Evolutionary conservation across 2,797 vertebrate species (phyloP), one percentile per base, ranked within the genome.

Genomic region (Ctenosaura bakeri): DNA sequence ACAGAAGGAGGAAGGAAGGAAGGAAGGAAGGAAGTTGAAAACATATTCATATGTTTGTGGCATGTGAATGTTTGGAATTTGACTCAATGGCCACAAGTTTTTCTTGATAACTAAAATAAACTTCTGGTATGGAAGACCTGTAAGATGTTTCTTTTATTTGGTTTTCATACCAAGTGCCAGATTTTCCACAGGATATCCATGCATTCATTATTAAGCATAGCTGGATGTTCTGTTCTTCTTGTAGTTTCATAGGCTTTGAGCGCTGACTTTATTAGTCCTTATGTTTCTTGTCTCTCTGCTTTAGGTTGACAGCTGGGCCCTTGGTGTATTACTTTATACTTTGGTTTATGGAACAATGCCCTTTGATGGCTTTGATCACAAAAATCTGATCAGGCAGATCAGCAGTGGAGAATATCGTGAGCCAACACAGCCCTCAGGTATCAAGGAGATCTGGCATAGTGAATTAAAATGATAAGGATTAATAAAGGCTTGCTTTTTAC

Each of bases 331-430:
- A 96, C 98, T 99, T 95, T 99, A 99, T 95, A 99, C 99, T 78
- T 97, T 99, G 91, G 98, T 99, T 94, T 99, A 99, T 46, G 99
- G 99, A 96, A 99, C 98, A 0, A 99, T 99, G 99, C 99, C 99
- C 42, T 99, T 99, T 90, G 99, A 99, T 94, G 99, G 99, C 90
- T 99, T 99, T 13, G 98, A 99, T 97, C 99, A 99, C 97, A 99
- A 98, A 97, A 99, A 99, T 97, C 98, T 99, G 94, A 99, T 99
- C 95, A 98, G 98, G 91, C 99, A 99, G 97, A 99, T 99, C 96
- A 99, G 99, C 98, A 99, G 98, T 12, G 99, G 99, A 91, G 99
- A 99, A 90, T 99, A 99, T 96, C 98, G 98, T 95, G 99, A 99
- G 93, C 99, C 99, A 91, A 98, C 98, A 13, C 99, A 99, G 97